Conservation (phyloP, 2,113 vertebrate genomes). For the Istiophorus platypterus region DNA sequence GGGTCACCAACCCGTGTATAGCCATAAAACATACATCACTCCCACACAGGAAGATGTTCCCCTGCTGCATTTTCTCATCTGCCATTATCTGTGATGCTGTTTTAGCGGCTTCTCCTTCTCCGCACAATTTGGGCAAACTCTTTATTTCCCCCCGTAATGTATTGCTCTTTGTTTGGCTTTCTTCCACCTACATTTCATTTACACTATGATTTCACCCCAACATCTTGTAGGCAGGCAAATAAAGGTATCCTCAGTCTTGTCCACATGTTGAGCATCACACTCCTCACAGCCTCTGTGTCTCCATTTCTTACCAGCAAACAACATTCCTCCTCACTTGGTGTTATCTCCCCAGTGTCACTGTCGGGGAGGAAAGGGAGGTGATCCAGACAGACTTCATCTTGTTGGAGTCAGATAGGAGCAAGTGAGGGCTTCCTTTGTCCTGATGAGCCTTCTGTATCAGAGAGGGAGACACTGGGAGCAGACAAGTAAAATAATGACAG, state of each 20-base stretch:
- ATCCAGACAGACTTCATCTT: conserved; percentile 66
- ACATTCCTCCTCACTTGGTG: conserved; percentile 38
- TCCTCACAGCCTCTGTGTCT: conserved; percentile 28
- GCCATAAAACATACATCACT: conserved; percentile 69
- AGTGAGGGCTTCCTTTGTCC: conserved; percentile 64
- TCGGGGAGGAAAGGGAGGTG: conserved; percentile 55
- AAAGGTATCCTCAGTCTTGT: conserved; percentile 43
- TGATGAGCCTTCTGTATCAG: conserved; percentile 25
- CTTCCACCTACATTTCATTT: conserved; percentile 20
- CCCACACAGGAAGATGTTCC: conserved; percentile 43
- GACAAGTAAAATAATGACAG: conserved; percentile 15
- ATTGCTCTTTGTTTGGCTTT: conserved; percentile 24
- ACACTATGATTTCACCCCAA: conserved; percentile 32
- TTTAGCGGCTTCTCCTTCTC: conserved; percentile 28
- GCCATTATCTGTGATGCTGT: conserved; percentile 32
- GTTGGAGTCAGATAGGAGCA: conserved; percentile 70
- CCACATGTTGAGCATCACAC: conserved; percentile 54
- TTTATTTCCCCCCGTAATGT: not conserved
- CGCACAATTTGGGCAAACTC: not conserved
- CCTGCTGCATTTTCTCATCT: conserved; percentile 14
- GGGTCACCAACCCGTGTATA: conserved; percentile 49
- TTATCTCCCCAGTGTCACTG: conserved; percentile 71
- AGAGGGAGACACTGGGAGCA: conserved; percentile 11
- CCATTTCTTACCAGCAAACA: conserved; percentile 46
- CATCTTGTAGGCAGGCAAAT: conserved; percentile 28